phyloP scores from a whole-genome alignment of 2,113 vertebrate genomes.

The Mastomys natalensis region DNA sequence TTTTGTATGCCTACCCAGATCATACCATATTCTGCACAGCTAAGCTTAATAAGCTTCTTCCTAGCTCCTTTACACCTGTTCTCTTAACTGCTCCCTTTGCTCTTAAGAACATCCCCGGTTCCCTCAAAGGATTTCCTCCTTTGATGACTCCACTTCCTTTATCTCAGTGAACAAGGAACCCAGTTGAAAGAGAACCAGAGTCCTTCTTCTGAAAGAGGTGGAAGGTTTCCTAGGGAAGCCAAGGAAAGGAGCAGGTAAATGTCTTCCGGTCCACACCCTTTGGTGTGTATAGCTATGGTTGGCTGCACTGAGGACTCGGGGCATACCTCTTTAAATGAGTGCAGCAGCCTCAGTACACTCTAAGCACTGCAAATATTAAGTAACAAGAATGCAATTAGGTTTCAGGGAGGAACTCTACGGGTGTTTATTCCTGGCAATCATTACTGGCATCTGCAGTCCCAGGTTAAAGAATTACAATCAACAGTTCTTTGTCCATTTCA shows the following conservation, averaged over 20 bases:
- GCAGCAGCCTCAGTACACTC: too few relatives aligned
- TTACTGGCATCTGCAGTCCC: conserved; percentile 44
- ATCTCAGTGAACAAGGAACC: not conserved
- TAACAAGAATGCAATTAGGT: conserved; percentile 46
- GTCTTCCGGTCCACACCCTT: not conserved
- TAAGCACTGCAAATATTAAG: conserved; percentile 1
- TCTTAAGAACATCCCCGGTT: not conserved
- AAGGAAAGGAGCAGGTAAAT: not conserved
- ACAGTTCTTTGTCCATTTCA: conserved; percentile 52
- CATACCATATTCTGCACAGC: not conserved
- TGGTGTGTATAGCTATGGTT: not conserved
- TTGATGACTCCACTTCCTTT: not conserved
- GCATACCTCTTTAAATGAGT: not conserved
- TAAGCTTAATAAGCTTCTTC: not conserved
- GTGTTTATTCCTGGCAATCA: conserved; percentile 28
- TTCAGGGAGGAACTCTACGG: conserved; percentile 37
- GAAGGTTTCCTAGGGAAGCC: not conserved
- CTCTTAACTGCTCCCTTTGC: not conserved
- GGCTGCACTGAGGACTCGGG: not conserved
- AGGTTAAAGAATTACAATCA: conserved; percentile 49
- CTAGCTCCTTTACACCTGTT: not conserved
- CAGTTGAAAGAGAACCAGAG: not conserved
- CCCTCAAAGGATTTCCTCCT: not conserved
- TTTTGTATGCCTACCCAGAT: not conserved
- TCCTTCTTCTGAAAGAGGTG: not conserved